Base-by-base conservation (phyloP, 2,888 invertebrate species). In the Drosophila rubida region DNA sequence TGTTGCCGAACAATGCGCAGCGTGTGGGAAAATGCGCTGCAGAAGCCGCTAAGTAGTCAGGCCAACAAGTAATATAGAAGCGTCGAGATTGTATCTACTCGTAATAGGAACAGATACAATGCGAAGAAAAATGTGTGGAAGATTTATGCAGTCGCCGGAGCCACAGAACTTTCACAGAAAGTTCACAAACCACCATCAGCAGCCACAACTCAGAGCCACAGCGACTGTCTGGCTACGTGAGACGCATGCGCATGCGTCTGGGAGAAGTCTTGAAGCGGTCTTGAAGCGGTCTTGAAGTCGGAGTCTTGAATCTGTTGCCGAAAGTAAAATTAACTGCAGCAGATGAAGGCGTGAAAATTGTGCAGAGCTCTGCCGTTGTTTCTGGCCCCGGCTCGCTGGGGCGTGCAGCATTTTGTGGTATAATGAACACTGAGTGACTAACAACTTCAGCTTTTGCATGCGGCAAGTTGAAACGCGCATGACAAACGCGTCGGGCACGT, bases 151-250 rank as follows among this genome's bases (percentile, higher is more conserved):
- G 78, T 71, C 63, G 49, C 39, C 49, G 50, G 63, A 55, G 70
- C 62, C 59, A 54, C 69, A 80, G 77, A 85, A 87, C 83, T 80
- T 81, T 81, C 83, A 79, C 87, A 76, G 77, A 80, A 81, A 83
- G 80, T 81, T 80, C 72, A 81, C 73, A 74, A 73, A 63, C 58
- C 39, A 53, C 25, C 45, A 46, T 27, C 35, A 48, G 48, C 46
- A 39, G 45, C 51, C 42, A 53, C 58, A 54, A 55, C 37, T 48
- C 23, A 60, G 30, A 50, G 35, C 44, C 37, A 32, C 25, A 16
- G 41, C 4, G 48, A 42, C 16, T 1, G 54, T 25, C 25, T n/a
- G 44, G 25, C 8, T 74, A 85, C 88, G 85, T 87, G 87, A 87
- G 86, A 54, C 68, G 86, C 86, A 84, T 84, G 88, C 86, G 85